Conservation (phyloP, 2,113 vertebrate species). For the Morone saxatilis region DNA sequence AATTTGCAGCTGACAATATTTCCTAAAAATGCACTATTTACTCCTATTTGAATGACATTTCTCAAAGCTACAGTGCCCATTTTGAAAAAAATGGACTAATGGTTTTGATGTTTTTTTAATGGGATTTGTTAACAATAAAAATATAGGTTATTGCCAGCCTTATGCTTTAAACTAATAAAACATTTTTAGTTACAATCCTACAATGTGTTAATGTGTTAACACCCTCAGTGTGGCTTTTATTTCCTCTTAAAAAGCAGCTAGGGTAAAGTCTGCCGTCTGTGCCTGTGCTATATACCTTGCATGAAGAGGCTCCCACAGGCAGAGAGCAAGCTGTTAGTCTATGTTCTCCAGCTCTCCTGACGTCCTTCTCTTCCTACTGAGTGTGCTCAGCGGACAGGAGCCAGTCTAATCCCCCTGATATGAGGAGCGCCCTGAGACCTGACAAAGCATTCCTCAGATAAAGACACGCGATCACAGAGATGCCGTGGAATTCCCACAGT, state of each 20-base stretch:
- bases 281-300: conserved; percentile 82
- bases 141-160: background rate
- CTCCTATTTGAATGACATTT: background rate
- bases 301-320: conserved; percentile 81
- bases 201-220: conserved; percentile 17
- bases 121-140: background rate
- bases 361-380: conserved; percentile 67
- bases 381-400: conserved; percentile 84
- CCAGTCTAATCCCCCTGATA: conserved; percentile 98
- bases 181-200: background rate
- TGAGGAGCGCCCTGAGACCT: conserved; percentile 97
- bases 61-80: too few relatives aligned
- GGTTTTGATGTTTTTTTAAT: background rate
- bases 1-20: background rate
- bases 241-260: conserved; percentile 33
- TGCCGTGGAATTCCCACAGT: conserved; percentile 91
- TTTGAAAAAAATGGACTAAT: background rate
- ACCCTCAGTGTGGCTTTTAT: conserved; percentile 33
- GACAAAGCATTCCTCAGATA: conserved; percentile 99
- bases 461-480: conserved; percentile 93
- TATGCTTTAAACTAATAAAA: background rate
- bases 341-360: conserved; percentile 91
- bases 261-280: conserved; percentile 70
- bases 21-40: background rate
- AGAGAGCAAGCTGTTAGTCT: conserved; percentile 91